phyloP scores from a whole-genome alignment of 1,140 invertebrate genomes.

The Bilobella aurantiaca region DNA sequence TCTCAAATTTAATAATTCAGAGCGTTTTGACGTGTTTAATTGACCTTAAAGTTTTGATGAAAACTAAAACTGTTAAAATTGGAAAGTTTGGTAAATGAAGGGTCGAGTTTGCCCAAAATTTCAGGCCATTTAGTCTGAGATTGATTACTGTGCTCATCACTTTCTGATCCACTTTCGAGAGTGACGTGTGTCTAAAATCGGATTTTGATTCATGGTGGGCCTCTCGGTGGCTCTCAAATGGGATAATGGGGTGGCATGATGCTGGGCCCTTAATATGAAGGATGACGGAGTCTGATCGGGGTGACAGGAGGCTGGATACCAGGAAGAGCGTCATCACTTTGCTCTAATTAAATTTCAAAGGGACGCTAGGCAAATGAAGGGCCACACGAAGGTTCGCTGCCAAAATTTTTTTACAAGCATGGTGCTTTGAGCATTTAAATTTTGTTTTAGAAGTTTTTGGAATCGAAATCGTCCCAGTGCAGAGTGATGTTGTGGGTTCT shows the following conservation, averaged over 20 bases:
- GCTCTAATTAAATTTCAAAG: conserved; percentile 34
- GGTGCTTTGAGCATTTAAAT: no score
- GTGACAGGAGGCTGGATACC: neutral
- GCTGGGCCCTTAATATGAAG: neutral
- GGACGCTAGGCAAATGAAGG: conserved; percentile 25
- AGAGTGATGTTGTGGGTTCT: no score
- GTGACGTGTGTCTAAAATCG: neutral
- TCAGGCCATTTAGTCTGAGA: neutral
- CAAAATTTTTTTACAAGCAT: no score
- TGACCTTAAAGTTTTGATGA: no score
- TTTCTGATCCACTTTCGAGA: neutral
- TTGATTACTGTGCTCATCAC: conserved; percentile 1
- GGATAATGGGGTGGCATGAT: neutral
- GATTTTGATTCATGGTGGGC: neutral
- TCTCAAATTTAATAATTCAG: no score
- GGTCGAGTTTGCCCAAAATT: neutral
- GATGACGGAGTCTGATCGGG: neutral
- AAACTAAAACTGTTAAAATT: no score
- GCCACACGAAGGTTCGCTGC: neutral
- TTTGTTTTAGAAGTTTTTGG: no score
- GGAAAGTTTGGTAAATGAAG: neutral
- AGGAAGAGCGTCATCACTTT: conserved; percentile 25
- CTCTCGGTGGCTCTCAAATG: neutral
- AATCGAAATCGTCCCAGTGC: no score
- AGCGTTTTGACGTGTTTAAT: no score